Conservation (phyloP, 2,797 vertebrate species). For the Spondyliosoma cantharus region DNA sequence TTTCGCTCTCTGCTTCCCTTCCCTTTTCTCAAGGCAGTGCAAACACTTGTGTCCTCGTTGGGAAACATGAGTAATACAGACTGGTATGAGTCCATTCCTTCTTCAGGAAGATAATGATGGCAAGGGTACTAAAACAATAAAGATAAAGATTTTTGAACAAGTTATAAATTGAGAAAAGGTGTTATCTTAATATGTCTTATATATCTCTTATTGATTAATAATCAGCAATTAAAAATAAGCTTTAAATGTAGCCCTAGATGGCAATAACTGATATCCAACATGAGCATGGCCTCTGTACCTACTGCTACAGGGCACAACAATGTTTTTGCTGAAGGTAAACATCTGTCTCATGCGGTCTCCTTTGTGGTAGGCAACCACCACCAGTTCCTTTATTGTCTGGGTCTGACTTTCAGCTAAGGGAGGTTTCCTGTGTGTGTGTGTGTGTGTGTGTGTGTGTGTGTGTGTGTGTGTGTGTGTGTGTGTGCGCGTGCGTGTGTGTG, state of each 20-base stretch:
- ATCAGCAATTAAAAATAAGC: not conserved
- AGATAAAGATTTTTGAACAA: too few species aligned
- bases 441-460: not conserved
- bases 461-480: too few species aligned
- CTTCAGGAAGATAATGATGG: not conserved
- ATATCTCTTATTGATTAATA: not conserved
- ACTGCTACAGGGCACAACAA: not conserved
- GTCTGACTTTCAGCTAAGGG: slow-evolving; percentile 30
- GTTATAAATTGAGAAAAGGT: too few species aligned
- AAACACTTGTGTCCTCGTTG: slow-evolving; percentile 21
- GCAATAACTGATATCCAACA: slow-evolving; percentile 1
- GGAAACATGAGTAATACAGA: slow-evolving; percentile 10
- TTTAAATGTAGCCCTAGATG: not conserved
- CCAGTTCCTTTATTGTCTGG: slow-evolving; percentile 14
- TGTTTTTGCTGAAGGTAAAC: slow-evolving; percentile 6
- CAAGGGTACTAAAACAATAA: not conserved
- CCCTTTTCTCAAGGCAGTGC: slow-evolving; percentile 21
- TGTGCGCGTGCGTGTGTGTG: too few species aligned
- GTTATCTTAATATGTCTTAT: too few species aligned
- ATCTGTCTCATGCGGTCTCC: slow-evolving; percentile 5
- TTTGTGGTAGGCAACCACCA: slow-evolving; percentile 43
- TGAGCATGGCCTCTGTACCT: not conserved
- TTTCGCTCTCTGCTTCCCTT: slow-evolving; percentile 10
- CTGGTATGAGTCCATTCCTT: not conserved
- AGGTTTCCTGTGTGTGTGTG: not conserved